These are phyloP conservation scores for Pheosia gnoma DNA, from an alignment of 2,888 invertebrate species.

Conservation along the genomic window DNA sequence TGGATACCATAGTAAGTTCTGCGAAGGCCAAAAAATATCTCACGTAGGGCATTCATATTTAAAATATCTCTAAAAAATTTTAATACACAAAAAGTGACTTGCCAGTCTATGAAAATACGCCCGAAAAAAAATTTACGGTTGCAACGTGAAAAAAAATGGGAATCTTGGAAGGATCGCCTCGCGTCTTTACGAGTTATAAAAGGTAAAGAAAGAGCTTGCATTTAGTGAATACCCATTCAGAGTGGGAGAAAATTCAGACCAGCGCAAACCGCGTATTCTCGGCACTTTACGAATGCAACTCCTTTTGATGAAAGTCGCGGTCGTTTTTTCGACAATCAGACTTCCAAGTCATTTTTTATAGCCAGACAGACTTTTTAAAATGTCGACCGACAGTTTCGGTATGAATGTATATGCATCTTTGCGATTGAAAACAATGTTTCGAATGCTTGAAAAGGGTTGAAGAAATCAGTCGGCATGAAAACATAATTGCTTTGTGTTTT, in stretches of 20 bases:
- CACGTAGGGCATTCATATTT: no score
- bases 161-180: constrained; percentile 72
- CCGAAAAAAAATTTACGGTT: constrained; percentile 65
- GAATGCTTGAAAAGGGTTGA: constrained; percentile 9
- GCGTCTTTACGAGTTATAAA: constrained; percentile 77
- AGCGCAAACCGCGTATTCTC: constrained; percentile 59
- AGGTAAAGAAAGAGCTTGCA: constrained; percentile 74
- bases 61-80: no score
- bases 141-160: constrained; percentile 54
- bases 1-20: no score
- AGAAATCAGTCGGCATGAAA: not conserved
- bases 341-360: constrained; percentile 55
- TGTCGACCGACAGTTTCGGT: constrained; percentile 40
- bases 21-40: no score
- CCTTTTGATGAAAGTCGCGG: constrained; percentile 70
- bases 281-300: constrained; percentile 77
- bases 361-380: constrained; percentile 40
- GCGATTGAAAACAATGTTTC: constrained; percentile 6
- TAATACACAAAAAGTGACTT: no score
- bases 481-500: not conserved
- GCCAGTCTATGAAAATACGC: not conserved
- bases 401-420: constrained; percentile 32
- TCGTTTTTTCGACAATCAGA: constrained; percentile 77
- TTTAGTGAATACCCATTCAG: constrained; percentile 82
- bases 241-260: constrained; percentile 70